Base-by-base conservation (phyloP, 2,797 vertebrate species). In the Ctenopoma kingsleyae region DNA sequence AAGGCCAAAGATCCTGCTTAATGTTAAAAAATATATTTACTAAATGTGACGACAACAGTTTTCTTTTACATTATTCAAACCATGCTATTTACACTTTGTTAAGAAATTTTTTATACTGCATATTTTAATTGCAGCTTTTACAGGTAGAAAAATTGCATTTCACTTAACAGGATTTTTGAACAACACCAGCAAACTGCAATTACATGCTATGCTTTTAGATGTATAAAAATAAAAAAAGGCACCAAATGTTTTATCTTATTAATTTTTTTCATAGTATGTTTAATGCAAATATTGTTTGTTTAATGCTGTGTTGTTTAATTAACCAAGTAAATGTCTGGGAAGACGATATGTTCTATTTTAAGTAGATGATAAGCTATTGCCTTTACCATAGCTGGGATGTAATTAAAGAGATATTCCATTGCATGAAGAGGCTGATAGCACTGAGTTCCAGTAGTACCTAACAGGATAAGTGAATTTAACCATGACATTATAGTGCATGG, bases 381-480 rank as follows among this genome's bases (percentile, higher is more conserved):
- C 50, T 46, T 71, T 36, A 27, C 49, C 6, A 30, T 41, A 67
- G 60, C 49, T 22, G 5, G n/a, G 59, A 10, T 59, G 44, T 74
- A 81, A 86, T 82, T 81, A 73, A 61, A 16, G 49, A 74, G 60
- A 73, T 74, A 74, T 68, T 74, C 9, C 25, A 36, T 64, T 65
- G 75, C 66, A 66, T 52, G 25, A 62, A 72, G 66, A 64, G 36
- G 47, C 30, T 47, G 72, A 80, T 72, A 80, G 51, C 53, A 20
- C 43, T 25, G 30, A 22, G 16, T 74, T 84, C 53, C 66, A 57
- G 67, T 41, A 47, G 61, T 41, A 57, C 56, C 67, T 76, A 56
- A 72, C 53, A 71, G 70, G 60, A 81, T 76, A 80, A 79, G 63
- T 63, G 36, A 81, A 81, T 82, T 75, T 65, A 74, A 87, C 73